Evolutionary conservation across 2,113 vertebrate genomes (phyloP).

Genomic region (Bostrychus sinensis): DNA sequence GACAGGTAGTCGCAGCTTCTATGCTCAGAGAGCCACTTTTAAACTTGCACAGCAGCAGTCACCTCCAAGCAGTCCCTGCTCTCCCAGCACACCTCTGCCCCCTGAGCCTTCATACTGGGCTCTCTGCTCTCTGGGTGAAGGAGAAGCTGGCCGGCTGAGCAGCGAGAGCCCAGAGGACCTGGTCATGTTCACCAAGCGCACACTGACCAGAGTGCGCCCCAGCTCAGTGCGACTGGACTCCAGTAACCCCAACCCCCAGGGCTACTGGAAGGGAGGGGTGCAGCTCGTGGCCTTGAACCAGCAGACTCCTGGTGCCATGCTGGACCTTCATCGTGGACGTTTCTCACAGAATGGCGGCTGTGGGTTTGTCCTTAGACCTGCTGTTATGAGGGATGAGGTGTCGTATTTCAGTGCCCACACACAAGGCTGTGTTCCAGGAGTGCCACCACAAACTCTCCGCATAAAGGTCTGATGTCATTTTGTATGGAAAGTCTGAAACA

Average conservation of each 20-base stretch:
- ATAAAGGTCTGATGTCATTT: conserved; percentile 79
- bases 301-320: conserved; percentile 96
- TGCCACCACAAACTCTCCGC: conserved; percentile 91
- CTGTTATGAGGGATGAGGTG: conserved; percentile 93
- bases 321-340: conserved; percentile 94
- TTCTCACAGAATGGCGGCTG: conserved; percentile 94
- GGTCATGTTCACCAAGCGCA: conserved; percentile 94
- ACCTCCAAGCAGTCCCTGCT: conserved; percentile 86
- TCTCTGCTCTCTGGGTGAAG: conserved; percentile 93
- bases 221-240: conserved; percentile 95
- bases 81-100: conserved; percentile 65
- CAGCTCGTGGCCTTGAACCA: conserved; percentile 98
- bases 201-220: conserved; percentile 90
- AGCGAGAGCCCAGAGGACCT: conserved; percentile 94
- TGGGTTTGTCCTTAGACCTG: conserved; percentile 92
- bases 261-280: conserved; percentile 97
- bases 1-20: conserved; percentile 84
- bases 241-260: conserved; percentile 96
- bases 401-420: conserved; percentile 98
- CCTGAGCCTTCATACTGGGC: conserved; percentile 82
- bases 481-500: neutral
- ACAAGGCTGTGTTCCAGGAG: conserved; percentile 92
- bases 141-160: conserved; percentile 90
- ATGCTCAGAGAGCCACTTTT: conserved; percentile 66
- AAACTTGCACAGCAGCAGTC: conserved; percentile 82